Percentiles rank a stretch among this genome's conserved stretches.
Evolutionary conservation across 2,888 invertebrate genomes (phyloP).

Genomic region (Neria commutata): DNA sequence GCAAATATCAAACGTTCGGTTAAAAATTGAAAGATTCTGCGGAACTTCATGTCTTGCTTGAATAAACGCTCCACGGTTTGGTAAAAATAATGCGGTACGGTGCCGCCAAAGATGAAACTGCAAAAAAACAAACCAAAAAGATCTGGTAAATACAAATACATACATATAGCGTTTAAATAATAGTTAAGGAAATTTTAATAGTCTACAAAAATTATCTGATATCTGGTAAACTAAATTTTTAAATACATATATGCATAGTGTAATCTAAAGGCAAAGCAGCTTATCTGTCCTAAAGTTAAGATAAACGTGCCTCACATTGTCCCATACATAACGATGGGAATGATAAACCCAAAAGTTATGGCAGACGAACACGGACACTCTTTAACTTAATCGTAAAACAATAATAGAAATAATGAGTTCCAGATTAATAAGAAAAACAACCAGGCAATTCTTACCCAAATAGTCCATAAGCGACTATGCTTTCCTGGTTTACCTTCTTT

Average conservation of each 20-base stretch:
- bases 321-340: no score
- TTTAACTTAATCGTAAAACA: no score
- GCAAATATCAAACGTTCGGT: conserved; percentile 76
- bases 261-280: no score
- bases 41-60: conserved; percentile 66
- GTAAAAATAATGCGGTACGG: conserved; percentile 81
- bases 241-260: no score
- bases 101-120: conserved; percentile 80
- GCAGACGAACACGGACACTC: no score
- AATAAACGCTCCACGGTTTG: conserved; percentile 68
- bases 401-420: no score
- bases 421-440: no score
- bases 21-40: conserved; percentile 67
- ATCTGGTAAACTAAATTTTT: no score
- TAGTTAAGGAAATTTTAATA: neutral
- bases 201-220: neutral
- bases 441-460: conserved; percentile 81
- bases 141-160: neutral
- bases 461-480: conserved; percentile 73
- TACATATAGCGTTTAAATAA: no score
- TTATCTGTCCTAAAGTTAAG: no score
- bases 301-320: no score
- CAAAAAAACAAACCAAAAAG: conserved; percentile 9
- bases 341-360: no score
- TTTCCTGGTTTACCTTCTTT: conserved; percentile 69